phyloP scores from a whole-genome alignment of 2,888 invertebrate genomes.

The Ariolimax columbianus region DNA sequence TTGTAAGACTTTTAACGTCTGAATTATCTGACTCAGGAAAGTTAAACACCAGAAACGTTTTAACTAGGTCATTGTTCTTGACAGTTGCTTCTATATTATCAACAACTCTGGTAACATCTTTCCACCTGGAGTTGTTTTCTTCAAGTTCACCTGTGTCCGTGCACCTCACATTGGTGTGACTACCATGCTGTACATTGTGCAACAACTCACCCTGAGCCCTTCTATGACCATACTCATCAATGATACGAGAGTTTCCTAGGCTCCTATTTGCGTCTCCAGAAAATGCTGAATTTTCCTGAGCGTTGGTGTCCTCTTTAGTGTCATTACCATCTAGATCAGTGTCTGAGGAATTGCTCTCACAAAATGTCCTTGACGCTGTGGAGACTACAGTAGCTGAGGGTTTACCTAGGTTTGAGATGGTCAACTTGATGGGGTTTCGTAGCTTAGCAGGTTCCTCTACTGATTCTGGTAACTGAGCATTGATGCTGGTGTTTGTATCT shows the following conservation, averaged over 20 bases:
- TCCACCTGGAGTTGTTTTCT: background rate
- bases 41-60: background rate
- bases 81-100: background rate
- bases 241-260: background rate
- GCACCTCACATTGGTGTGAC: background rate
- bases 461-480: background rate
- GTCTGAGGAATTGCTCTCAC: slow-evolving; percentile 38
- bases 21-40: background rate
- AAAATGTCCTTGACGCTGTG: slow-evolving; percentile 11
- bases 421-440: slow-evolving; percentile 45
- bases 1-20: background rate
- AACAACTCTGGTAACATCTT: background rate
- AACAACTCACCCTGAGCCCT: background rate
- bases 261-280: background rate
- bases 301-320: slow-evolving; percentile 28
- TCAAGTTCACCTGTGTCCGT: background rate
- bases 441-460: slow-evolving; percentile 15
- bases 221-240: background rate
- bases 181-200: background rate
- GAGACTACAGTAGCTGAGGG: slow-evolving; percentile 44
- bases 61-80: background rate
- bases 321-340: slow-evolving; percentile 43
- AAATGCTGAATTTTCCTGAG: background rate
- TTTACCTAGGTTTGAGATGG: slow-evolving; percentile 49
- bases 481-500: background rate